A percentile compares a stretch with the other conserved stretches of the same genome.
These are phyloP conservation scores for Periophthalmus modestus DNA, from an alignment of 2,113 vertebrate species.

Conservation along the genomic window DNA sequence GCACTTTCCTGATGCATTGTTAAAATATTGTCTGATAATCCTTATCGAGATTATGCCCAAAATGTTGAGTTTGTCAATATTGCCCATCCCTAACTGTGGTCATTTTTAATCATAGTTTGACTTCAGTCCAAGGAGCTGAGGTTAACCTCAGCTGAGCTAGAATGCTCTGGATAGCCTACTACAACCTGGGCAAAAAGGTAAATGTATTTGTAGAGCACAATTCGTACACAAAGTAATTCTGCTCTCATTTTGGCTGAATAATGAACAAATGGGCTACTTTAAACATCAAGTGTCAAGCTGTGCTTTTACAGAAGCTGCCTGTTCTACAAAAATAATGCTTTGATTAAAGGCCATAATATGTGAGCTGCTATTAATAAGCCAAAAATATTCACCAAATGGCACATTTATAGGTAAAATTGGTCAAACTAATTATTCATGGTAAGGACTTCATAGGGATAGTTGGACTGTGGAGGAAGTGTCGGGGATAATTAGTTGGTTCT, in stretches of 20 bases:
- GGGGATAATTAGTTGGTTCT: constrained; percentile 51
- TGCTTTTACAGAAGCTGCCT: background rate
- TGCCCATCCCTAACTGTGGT: too few species aligned
- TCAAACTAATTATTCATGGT: constrained; percentile 22
- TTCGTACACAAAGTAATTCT: background rate
- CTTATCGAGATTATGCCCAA: too few species aligned
- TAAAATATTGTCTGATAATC: too few species aligned
- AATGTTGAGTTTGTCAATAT: too few species aligned
- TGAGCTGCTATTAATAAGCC: background rate
- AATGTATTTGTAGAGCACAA: background rate
- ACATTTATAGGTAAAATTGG: constrained; percentile 14
- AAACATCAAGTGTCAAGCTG: background rate
- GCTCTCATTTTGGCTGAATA: background rate
- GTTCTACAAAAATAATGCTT: background rate
- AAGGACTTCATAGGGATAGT: constrained; percentile 21
- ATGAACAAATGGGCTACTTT: background rate
- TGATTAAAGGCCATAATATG: background rate
- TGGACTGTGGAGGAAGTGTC: constrained; percentile 27
- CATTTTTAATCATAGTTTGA: too few species aligned
- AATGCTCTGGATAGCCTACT: too few species aligned
- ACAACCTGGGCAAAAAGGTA: background rate
- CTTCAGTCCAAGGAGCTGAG: background rate
- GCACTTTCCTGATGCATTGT: too few species aligned
- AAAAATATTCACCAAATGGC: background rate
- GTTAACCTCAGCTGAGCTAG: background rate